Conservation (phyloP, 2,113 vertebrate species). For the Rhinolophus ferrumequinum region DNA sequence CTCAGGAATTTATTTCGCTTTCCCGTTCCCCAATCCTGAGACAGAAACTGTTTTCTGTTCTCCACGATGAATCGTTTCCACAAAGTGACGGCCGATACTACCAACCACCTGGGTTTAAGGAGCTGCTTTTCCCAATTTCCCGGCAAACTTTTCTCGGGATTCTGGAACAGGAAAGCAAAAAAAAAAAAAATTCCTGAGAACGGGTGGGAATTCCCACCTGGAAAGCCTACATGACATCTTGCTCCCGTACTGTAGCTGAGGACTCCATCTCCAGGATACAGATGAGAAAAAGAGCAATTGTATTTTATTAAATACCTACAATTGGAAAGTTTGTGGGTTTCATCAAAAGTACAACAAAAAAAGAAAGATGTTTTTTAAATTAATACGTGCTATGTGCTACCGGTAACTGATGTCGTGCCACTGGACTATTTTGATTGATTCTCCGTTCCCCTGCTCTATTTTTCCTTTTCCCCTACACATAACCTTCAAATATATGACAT, state of each 20-base stretch:
- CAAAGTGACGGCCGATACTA: too few species aligned
- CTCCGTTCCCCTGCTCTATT: not conserved
- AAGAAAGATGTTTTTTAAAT: not conserved
- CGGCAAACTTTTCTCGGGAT: too few species aligned
- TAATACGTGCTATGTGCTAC: not conserved
- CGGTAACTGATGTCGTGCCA: not conserved
- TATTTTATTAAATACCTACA: conserved; percentile 11
- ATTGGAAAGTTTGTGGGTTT: conserved; percentile 11
- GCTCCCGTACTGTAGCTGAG: not conserved
- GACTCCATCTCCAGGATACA: not conserved
- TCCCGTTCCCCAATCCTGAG: too few species aligned
- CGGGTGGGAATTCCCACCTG: too few species aligned
- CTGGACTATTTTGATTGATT: not conserved
- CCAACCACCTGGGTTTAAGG: too few species aligned
- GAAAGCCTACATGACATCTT: not conserved
- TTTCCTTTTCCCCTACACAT: not conserved
- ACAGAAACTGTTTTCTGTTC: too few species aligned
- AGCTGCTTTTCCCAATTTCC: too few species aligned
- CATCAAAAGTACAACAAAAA: conserved; percentile 23
- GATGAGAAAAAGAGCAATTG: conserved; percentile 45
- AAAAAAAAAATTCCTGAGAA: too few species aligned
- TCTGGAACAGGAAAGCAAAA: too few species aligned
- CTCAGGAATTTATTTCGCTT: too few species aligned
- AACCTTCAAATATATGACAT: not conserved
- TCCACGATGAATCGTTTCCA: too few species aligned